phyloP scores from a whole-genome alignment of 2,888 invertebrate genomes.

The Pyrocoelia pectoralis region DNA sequence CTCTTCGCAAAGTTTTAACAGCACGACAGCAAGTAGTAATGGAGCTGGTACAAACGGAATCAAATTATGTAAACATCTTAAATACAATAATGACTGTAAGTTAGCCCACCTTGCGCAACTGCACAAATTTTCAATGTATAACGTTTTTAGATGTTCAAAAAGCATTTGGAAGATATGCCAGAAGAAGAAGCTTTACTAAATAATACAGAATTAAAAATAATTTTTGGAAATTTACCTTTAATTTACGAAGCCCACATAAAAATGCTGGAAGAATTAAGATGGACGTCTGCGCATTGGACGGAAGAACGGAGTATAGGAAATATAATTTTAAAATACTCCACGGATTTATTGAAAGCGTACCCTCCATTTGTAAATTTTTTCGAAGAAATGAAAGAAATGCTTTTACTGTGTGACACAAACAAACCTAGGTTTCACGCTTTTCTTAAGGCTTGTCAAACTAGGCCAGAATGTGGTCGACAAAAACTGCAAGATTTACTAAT shows the following conservation, averaged over 20 bases:
- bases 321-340: slow-evolving; percentile 86
- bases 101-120: slow-evolving; percentile 25
- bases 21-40: slow-evolving; percentile 84
- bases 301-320: slow-evolving; percentile 80
- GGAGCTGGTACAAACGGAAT: slow-evolving; percentile 96
- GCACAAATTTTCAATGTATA: slow-evolving; percentile 1
- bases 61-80: slow-evolving; percentile 95
- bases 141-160: slow-evolving; percentile 83
- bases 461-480: slow-evolving; percentile 96
- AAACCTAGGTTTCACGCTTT: slow-evolving; percentile 98
- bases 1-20: slow-evolving; percentile 73
- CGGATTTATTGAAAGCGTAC: slow-evolving; percentile 91
- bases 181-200: slow-evolving; percentile 85
- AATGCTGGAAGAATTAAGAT: slow-evolving; percentile 73
- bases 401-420: slow-evolving; percentile 87
- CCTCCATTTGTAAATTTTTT: slow-evolving; percentile 99
- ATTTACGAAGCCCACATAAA: slow-evolving; percentile 93
- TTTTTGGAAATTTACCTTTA: slow-evolving; percentile 94
- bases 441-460: slow-evolving; percentile 92
- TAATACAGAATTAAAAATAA: slow-evolving; percentile 91
- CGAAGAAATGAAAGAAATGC: slow-evolving; percentile 94
- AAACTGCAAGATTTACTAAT: slow-evolving; percentile 95
- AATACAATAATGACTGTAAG: slow-evolving; percentile 90
- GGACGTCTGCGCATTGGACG: slow-evolving; percentile 80
- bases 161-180: slow-evolving; percentile 86